These are phyloP conservation scores for Lycocorax pyrrhopterus DNA, from an alignment of 2,113 vertebrate genomes.

Conservation along the genomic window DNA sequence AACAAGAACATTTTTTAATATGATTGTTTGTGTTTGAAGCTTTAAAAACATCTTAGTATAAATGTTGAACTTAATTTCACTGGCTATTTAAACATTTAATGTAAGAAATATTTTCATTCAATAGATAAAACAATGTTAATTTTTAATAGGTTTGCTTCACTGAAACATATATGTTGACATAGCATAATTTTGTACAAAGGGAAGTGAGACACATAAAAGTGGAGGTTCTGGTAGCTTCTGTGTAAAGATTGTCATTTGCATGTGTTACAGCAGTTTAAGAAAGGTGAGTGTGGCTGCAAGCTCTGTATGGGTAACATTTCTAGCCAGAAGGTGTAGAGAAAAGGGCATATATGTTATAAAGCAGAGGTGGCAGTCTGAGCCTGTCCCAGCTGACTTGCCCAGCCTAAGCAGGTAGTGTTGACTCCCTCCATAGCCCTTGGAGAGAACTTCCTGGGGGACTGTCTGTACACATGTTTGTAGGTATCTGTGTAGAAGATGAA, in stretches of 20 bases:
- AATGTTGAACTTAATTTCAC: constrained; percentile 61
- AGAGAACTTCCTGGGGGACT: not conserved
- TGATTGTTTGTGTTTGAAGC: constrained; percentile 71
- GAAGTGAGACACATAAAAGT: not conserved
- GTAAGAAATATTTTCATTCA: constrained; percentile 40
- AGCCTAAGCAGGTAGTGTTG: not conserved
- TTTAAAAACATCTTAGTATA: constrained; percentile 65
- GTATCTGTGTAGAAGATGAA: not conserved
- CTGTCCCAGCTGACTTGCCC: not conserved
- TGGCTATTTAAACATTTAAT: constrained; percentile 64
- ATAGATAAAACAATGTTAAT: constrained; percentile 35
- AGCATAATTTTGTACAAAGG: constrained; percentile 4
- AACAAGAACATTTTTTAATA: constrained; percentile 73
- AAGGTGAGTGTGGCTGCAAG: rapidly evolving
- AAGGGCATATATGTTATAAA: not conserved
- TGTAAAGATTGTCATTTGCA: not conserved
- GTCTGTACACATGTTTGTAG: not conserved
- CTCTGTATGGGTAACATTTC: not conserved
- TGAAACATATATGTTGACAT: constrained; percentile 1
- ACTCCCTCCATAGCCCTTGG: not conserved
- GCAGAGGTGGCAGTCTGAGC: not conserved
- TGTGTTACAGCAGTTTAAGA: not conserved
- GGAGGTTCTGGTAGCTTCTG: not conserved
- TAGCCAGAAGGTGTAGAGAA: not conserved
- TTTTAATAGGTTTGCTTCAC: constrained; percentile 44